These are phyloP conservation scores for Hirtodrosophila cameraria DNA, from an alignment of 2,888 invertebrate species.

Conservation along the genomic window DNA sequence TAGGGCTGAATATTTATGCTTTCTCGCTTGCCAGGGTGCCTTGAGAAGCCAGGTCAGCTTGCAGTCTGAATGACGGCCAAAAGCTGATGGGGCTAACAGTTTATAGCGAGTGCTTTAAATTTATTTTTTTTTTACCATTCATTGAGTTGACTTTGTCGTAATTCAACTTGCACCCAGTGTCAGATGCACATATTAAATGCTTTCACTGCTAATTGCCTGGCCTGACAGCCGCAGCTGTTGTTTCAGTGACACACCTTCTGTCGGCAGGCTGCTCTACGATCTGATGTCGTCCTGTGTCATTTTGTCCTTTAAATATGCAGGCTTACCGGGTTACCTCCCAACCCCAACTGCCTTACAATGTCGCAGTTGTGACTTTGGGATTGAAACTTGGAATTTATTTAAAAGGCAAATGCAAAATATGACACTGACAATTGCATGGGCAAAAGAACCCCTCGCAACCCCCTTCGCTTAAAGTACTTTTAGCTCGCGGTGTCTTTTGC, in stretches of 20 bases:
- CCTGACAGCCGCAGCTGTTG: conserved; percentile 16
- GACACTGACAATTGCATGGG: conserved; percentile 67
- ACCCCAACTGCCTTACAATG: conserved; percentile 6
- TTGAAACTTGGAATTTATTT: conserved; percentile 40
- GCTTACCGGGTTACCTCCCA: conserved; percentile 31
- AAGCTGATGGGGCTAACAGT: conserved; percentile 14
- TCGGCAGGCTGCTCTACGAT: background rate
- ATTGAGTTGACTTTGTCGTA: conserved; percentile 59
- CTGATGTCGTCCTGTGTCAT: conserved; percentile 1
- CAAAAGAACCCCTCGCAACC: background rate
- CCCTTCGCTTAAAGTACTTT: conserved; percentile 2
- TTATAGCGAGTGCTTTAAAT: conserved; percentile 28
- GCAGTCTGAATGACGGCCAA: conserved; percentile 35
- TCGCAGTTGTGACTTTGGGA: conserved; percentile 22
- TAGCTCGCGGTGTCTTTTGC: conserved; percentile 16
- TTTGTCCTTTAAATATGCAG: conserved; percentile 64
- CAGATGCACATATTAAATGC: conserved; percentile 55
- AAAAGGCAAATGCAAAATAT: conserved; percentile 69
- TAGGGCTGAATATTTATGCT: conserved; percentile 64
- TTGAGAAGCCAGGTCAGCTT: too few species aligned
- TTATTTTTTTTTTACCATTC: conserved; percentile 56
- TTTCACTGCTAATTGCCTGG: conserved; percentile 56
- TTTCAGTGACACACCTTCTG: background rate
- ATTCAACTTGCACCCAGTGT: conserved; percentile 58
- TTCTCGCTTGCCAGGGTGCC: conserved; percentile 14